Conservation (phyloP, 2,888 invertebrate species). For the Spisula solida region DNA sequence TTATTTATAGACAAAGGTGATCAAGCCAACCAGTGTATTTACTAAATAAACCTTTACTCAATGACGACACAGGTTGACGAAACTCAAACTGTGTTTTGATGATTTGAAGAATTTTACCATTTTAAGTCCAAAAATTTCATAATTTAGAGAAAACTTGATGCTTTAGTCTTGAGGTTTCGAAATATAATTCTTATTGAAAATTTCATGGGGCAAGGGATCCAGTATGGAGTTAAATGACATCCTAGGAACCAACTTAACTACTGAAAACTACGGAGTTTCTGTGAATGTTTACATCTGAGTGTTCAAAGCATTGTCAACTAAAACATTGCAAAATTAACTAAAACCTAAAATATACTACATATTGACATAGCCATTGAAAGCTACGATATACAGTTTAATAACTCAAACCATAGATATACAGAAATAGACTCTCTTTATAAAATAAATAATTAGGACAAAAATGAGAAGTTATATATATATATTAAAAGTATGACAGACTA, state of each 20-base stretch:
- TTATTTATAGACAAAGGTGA: too few species aligned
- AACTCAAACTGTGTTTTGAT: too few species aligned
- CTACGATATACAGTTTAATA: background rate
- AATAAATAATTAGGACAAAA: slow-evolving; percentile 7
- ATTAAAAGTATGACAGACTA: background rate
- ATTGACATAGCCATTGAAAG: background rate
- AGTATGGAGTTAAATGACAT: too few species aligned
- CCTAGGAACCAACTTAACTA: too few species aligned
- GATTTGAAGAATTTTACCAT: too few species aligned
- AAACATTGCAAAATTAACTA: background rate
- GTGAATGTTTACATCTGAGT: background rate
- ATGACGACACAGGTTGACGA: too few species aligned
- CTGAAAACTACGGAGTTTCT: background rate
- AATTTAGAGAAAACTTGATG: too few species aligned
- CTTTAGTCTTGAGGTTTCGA: background rate
- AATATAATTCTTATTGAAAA: background rate
- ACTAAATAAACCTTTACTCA: too few species aligned
- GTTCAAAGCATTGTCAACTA: background rate
- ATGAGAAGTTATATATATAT: background rate
- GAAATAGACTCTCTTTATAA: slow-evolving; percentile 23
- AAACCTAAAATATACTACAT: background rate
- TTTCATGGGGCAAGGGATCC: background rate
- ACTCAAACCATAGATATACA: slow-evolving; percentile 7
- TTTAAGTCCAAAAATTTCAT: too few species aligned
- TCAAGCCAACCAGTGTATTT: too few species aligned